Evolutionary conservation across 2,797 vertebrate genomes (phyloP), one percentile per base, ranked within the genome.

Genomic region (Acipenser ruthenus): DNA sequence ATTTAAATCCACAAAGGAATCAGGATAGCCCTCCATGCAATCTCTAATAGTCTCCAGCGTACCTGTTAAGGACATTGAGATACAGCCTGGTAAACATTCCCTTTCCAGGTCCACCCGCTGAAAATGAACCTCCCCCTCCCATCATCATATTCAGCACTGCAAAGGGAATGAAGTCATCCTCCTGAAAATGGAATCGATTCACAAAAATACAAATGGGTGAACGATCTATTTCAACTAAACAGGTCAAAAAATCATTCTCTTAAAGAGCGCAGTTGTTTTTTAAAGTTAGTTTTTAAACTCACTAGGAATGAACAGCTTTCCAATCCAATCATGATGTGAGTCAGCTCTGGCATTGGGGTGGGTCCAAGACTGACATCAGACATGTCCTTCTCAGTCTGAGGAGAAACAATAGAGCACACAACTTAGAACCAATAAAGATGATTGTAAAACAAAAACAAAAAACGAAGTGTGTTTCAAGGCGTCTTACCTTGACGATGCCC

Each of bases 61-160:
- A 98, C 97, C 96, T 94, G 90, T 99, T 99, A 69, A 99, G 93
- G 61, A 99, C 97, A 0, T 99, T 98, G 72, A 99, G 94, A 74
- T 99, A 99, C 6, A 99, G 89, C 1, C 97, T 83, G 13, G 96
- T 97, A 74, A 99, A 99, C 97, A 99, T 99, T 85, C 97, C 97
- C 82, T 99, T 99, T 68, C 97, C 97, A 0, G 97, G 97, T 8
- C 97, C 97, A 5, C 97, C 97, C 0, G 97, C 96, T 0, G 97
- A 99, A 69, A 99, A 99, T 0, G 97, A 99, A 47, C 97, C 97
- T 0, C 97, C 97, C 97, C 97, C 97, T 0, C 97, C 97, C 97
- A 99, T 99, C 95, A 99, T 95, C 96, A 97, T 99, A 82, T 99
- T 99, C 0, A 99, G 80, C 15, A 99, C 97, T 0, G 97, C 97